phyloP scores from a whole-genome alignment of 1,140 invertebrate genomes.

The Drosophila kohkoa region DNA sequence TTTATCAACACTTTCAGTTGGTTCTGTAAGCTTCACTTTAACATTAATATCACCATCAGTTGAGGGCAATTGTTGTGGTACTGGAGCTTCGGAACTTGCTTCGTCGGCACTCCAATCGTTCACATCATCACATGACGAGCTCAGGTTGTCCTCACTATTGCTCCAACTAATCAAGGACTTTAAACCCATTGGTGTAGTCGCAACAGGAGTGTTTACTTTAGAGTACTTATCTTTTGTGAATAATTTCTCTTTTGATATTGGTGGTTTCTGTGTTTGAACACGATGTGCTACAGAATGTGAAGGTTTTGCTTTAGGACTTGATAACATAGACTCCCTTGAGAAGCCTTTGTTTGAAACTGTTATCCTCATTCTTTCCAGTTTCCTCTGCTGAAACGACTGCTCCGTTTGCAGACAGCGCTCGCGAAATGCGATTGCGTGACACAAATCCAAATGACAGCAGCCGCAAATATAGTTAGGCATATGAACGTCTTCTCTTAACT shows the following conservation, averaged over 20 bases:
- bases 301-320: not conserved
- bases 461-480: slow-evolving; percentile 53
- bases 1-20: not conserved
- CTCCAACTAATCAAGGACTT: not conserved
- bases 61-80: not conserved
- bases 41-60: not conserved
- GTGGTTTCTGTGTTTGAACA: not conserved
- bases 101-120: slow-evolving; percentile 9
- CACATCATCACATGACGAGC: not conserved
- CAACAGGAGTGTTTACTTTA: not conserved
- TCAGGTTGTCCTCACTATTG: not conserved
- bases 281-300: not conserved
- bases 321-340: not conserved
- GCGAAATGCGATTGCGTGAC: slow-evolving; percentile 34
- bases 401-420: slow-evolving; percentile 44
- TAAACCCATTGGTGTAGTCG: not conserved
- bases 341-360: not conserved
- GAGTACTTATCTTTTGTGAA: not conserved
- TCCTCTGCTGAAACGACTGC: slow-evolving; percentile 6
- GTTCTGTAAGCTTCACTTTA: not conserved
- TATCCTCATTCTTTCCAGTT: not conserved
- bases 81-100: not conserved
- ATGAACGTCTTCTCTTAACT: slow-evolving; percentile 40
- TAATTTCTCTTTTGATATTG: not conserved
- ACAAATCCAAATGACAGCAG: slow-evolving; percentile 45